Conservation (phyloP, 2,113 vertebrate species). For the Damaliscus lunatus region DNA sequence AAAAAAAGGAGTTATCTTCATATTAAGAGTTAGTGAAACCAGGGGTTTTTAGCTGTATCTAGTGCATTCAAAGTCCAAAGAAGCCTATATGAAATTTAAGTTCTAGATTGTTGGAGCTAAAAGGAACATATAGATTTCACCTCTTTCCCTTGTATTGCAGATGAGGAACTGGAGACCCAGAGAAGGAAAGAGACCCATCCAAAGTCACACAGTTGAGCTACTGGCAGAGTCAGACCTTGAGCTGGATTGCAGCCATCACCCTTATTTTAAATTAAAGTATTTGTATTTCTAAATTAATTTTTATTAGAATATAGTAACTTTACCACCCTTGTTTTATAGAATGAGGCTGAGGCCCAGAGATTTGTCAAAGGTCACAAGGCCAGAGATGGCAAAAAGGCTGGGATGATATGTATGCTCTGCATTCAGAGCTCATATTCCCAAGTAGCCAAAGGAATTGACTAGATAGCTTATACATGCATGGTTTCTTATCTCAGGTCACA, state of each 20-base stretch:
- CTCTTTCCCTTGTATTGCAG: not conserved
- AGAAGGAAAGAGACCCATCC: not conserved
- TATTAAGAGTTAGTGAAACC: not conserved
- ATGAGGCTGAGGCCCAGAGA: not conserved
- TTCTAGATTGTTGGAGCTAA: not conserved
- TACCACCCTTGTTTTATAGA: not conserved
- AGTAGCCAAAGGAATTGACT: not conserved
- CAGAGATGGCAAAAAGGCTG: not conserved
- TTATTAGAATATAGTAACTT: not conserved
- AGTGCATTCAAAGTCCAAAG: not conserved
- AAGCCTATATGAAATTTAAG: not conserved
- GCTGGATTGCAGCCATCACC: not conserved
- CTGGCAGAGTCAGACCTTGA: not conserved
- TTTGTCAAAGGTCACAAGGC: not conserved
- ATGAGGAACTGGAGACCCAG: not conserved
- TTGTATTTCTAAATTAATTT: not conserved
- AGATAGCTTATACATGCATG: not conserved
- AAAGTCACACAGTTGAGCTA: not conserved
- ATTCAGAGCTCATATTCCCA: not conserved
- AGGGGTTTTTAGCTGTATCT: not conserved
- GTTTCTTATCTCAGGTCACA: not conserved
- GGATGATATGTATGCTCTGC: not conserved
- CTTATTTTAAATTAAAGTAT: not conserved
- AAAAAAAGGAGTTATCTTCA: not conserved
- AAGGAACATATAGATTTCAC: not conserved